Base-by-base conservation (phyloP, 2,797 vertebrate genomes). In the Rhyacichthys aspro region DNA sequence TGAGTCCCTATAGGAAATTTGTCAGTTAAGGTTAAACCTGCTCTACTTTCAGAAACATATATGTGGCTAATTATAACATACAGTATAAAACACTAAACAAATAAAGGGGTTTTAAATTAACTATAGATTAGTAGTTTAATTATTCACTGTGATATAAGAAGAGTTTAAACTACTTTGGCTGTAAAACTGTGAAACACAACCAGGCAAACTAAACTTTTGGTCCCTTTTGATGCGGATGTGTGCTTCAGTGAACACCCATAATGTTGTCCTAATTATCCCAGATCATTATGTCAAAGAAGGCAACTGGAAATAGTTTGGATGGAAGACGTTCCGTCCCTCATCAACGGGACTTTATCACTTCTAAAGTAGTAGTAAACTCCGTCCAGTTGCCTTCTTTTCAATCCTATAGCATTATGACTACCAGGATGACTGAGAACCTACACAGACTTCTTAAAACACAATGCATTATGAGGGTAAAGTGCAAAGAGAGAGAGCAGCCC, bases 231-330 rank as follows among this genome's bases (percentile, higher is more conserved):
- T 48, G 12, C 54, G 34, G 45, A 52, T 42, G 62, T 15, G 36
- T 63, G 69, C 41, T 62, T 78, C 60, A 72, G 52, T 65, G 58
- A 55, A 43, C 55, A 52, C 45, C 28, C 49, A 62, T 63, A 70
- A 66, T 62, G 59, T 52, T 50, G 58, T 56, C n/a, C n/a, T n/a
- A 17, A 67, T 68, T 43, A 55, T 63, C 33, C 57, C 48, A 60
- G 45, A 64, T 79, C 64, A 64, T 61, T 50, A 17, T 19, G 59
- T 63, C n/a, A n/a, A n/a, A n/a, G n/a, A n/a, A n/a, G n/a, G n/a
- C n/a, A n/a, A n/a, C n/a, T n/a, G n/a, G n/a, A n/a, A n/a, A n/a
- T n/a, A n/a, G n/a, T n/a, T n/a, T n/a, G n/a, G n/a, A n/a, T n/a
- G n/a, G n/a, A n/a, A n/a, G n/a, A n/a, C n/a, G n/a, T n/a, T n/a